Conservation (phyloP, 1,140 invertebrate genomes). For the Drosophila kikkawai region DNA sequence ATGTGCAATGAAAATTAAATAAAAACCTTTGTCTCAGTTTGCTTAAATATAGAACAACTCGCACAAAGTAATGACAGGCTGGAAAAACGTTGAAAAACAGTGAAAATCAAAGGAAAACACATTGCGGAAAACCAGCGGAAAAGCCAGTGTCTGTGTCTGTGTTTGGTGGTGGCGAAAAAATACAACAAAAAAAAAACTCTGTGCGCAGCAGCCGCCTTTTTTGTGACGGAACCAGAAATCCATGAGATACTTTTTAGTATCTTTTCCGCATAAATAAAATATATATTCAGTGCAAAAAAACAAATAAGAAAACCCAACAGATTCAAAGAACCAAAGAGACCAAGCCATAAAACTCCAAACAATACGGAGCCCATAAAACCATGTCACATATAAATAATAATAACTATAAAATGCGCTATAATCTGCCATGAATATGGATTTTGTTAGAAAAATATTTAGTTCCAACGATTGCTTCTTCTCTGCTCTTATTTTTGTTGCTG, state of each 20-base stretch:
- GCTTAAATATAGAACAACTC: constrained; percentile 43
- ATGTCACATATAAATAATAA: constrained; percentile 29
- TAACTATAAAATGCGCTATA: constrained; percentile 20
- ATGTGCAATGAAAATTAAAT: constrained; percentile 57
- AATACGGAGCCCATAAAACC: constrained; percentile 20
- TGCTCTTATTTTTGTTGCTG: constrained; percentile 56
- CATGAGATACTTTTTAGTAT: constrained; percentile 33
- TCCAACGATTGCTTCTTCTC: constrained; percentile 31
- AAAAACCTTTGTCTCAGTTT: constrained; percentile 21
- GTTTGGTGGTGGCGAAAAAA: constrained; percentile 44
- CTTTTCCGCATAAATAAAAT: constrained; percentile 9
- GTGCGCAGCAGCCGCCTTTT: constrained; percentile 81
- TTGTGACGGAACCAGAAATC: constrained; percentile 30
- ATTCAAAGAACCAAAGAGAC: neutral
- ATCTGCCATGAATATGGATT: constrained; percentile 25
- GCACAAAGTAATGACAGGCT: constrained; percentile 20
- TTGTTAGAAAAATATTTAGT: constrained; percentile 42
- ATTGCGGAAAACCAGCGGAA: constrained; percentile 39
- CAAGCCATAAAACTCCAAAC: constrained; percentile 4
- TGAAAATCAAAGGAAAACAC: constrained; percentile 10
- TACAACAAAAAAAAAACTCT: constrained; percentile 44
- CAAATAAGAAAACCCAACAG: neutral
- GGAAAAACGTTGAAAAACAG: constrained; percentile 13
- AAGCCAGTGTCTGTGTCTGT: constrained; percentile 35
- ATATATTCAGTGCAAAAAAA: constrained; percentile 4